These are phyloP conservation scores for Muscina levida DNA, from an alignment of 2,888 invertebrate species.

Conservation along the genomic window DNA sequence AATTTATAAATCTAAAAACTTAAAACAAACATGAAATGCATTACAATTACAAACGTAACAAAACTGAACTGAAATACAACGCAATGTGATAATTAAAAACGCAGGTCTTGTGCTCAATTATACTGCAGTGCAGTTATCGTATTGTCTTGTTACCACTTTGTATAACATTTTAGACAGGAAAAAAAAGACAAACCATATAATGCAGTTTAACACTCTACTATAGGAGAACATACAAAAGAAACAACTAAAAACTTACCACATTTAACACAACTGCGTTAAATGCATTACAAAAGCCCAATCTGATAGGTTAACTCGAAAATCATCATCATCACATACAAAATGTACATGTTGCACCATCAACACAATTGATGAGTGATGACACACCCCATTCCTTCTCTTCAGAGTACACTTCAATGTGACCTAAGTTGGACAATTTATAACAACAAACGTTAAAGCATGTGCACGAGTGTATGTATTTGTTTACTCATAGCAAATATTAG, in stretches of 20 bases:
- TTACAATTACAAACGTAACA: constrained; percentile 4
- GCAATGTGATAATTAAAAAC: background rate
- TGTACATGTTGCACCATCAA: constrained; percentile 10
- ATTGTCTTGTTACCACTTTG: background rate
- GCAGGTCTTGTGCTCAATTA: background rate
- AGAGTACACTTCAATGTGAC: background rate
- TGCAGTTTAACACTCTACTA: background rate
- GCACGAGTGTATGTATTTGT: no score
- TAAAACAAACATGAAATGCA: background rate
- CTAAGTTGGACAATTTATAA: background rate
- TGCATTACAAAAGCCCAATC: background rate
- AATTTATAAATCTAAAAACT: background rate
- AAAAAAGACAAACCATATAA: constrained; percentile 11
- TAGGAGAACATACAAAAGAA: background rate
- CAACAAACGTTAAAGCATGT: background rate
- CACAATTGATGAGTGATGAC: constrained; percentile 15
- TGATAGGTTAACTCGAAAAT: background rate
- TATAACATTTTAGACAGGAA: background rate
- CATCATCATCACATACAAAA: background rate
- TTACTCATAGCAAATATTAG: background rate
- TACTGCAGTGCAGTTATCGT: background rate
- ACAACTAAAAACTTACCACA: background rate
- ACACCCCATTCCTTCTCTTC: background rate
- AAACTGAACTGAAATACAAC: background rate
- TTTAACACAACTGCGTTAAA: background rate